These are phyloP conservation scores for Agonopterix heracliana DNA, from an alignment of 2,888 invertebrate species.

Conservation along the genomic window DNA sequence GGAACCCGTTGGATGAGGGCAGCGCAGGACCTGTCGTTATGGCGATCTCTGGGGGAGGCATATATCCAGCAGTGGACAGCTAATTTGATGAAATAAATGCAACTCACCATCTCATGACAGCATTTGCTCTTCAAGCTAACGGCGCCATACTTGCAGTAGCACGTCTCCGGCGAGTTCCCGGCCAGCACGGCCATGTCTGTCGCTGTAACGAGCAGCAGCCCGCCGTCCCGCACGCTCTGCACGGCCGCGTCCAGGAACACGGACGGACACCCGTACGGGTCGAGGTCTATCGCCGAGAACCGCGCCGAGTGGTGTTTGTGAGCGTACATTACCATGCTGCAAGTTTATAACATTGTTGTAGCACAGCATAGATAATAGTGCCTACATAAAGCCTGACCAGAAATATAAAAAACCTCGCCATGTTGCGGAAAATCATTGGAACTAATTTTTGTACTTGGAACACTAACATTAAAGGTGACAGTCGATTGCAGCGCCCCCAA, in stretches of 20 bases:
- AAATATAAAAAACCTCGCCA: too few species aligned
- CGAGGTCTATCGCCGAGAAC: constrained; percentile 95
- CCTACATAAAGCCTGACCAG: too few species aligned
- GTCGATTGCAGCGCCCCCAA: too few species aligned
- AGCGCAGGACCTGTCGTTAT: too few species aligned
- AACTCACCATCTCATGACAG: constrained; percentile 94
- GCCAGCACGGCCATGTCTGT: constrained; percentile 98
- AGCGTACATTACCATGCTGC: constrained; percentile 90
- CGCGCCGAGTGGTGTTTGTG: constrained; percentile 79
- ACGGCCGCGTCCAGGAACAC: constrained; percentile 94
- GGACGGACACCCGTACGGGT: constrained; percentile 98
- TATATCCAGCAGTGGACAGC: too few species aligned
- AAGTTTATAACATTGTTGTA: constrained; percentile 20
- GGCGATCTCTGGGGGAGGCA: too few species aligned
- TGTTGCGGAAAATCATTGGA: too few species aligned
- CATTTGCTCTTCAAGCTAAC: constrained; percentile 89
- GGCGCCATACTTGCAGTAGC: constrained; percentile 94
- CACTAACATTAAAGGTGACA: too few species aligned
- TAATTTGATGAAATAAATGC: neutral
- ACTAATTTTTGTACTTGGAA: too few species aligned
- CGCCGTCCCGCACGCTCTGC: constrained; percentile 86
- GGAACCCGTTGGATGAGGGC: too few species aligned
- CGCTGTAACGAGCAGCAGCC: constrained; percentile 94
- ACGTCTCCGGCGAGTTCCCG: constrained; percentile 96
- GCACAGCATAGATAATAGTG: too few species aligned